Base-by-base conservation (phyloP, 2,797 vertebrate species). In the Adelosebastes latens region DNA sequence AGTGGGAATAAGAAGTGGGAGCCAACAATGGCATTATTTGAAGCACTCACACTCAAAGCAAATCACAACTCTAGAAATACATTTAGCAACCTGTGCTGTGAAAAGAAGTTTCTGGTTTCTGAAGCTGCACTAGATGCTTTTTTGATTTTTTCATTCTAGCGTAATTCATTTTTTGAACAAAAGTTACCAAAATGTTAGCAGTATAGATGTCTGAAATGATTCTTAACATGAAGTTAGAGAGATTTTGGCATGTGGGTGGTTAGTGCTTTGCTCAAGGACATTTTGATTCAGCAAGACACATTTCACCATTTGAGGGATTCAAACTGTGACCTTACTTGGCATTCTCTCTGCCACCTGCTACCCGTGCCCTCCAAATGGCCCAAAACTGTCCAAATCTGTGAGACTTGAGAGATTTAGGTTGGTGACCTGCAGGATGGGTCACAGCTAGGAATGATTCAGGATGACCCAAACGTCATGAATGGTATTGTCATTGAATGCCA, bases 291-390 rank as follows among this genome's bases (percentile, higher is more conserved):
- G 63, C 36, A 31, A 76, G 59, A 77, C 67, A 69, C 67, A 58
- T 36, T 36, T 80, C 64, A 18, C 32, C 55, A 56, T 66, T 85
- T 77, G 32, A 71, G 18, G 22, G 42, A 85, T 39, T 89, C 69
- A 78, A 82, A 90, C 79, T 74, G 86, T 81, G 90, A 82, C 73
- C 75, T 69, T 81, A 36, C 55, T 79, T 76, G 73, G 68, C 84
- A 77, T 73, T 29, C 62, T 58, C 39, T 63, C 58, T 62, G 70
- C 89, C 90, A 90, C 86, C 88, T 89, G 88, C 81, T 87, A 46
- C 69, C 67, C 60, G 3, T 16, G 32, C 27, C 85, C 85, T 90
- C 84, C 73, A 89, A 85, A 73, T 62, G 72, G 60, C 68, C 78
- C 11, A 9, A 64, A 70, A 75, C 66, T 83, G 85, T 83, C 82